Conservation (phyloP, 1,140 invertebrate genomes). For the Macrostomum lignano region DNA sequence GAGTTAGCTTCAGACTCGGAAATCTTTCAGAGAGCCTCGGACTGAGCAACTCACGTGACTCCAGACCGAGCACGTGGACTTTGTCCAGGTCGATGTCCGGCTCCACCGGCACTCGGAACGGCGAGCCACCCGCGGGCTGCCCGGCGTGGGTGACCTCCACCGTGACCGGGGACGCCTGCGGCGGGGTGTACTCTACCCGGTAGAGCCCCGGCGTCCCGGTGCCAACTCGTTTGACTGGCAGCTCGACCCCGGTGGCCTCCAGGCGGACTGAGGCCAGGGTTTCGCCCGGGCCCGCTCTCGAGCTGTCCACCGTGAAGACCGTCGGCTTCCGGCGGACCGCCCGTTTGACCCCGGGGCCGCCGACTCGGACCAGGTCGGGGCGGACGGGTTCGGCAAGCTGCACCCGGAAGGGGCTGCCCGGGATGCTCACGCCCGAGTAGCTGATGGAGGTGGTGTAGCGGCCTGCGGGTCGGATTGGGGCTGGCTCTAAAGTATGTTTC, state of each 20-base stretch:
- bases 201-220: too few species aligned
- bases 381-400: conserved; percentile 2
- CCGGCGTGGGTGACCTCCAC: conserved; percentile 53
- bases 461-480: background rate
- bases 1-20: too few species aligned
- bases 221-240: too few species aligned
- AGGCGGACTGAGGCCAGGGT: too few species aligned
- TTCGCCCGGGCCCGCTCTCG: conserved; percentile 34
- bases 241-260: too few species aligned
- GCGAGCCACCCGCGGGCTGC: conserved; percentile 43
- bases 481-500: too few species aligned
- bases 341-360: conserved; percentile 37
- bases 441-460: conserved; percentile 47
- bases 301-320: conserved; percentile 47
- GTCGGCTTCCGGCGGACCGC: conserved; percentile 39
- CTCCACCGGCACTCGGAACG: conserved; percentile 47
- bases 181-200: conserved; percentile 48
- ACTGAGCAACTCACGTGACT: conserved; percentile 48
- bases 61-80: conserved; percentile 54
- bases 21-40: too few species aligned
- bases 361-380: conserved; percentile 39
- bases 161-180: conserved; percentile 41
- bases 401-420: background rate
- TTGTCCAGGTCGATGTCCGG: conserved; percentile 53
- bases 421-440: conserved; percentile 44